A percentile compares a stretch with the other conserved stretches of the same genome.
phyloP scores from a whole-genome alignment of 2,888 invertebrate genomes.

The Pelosia muscerda region DNA sequence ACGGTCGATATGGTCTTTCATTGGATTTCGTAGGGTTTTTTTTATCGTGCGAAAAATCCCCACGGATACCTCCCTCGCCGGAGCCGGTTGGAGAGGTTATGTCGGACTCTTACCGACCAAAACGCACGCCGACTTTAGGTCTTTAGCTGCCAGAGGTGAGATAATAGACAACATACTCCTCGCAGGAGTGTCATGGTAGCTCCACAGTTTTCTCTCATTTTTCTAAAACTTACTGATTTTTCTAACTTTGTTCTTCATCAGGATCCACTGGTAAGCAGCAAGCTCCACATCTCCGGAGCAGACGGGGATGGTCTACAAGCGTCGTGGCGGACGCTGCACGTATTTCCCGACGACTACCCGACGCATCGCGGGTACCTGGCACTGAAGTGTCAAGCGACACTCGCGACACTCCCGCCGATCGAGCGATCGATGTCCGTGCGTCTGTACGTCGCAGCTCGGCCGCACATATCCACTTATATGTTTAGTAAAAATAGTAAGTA shows the following conservation, averaged over 20 bases:
- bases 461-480: slow-evolving; percentile 82
- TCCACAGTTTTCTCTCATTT: no score
- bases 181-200: no score
- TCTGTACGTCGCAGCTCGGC: slow-evolving; percentile 75
- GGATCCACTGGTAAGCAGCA: slow-evolving; percentile 78
- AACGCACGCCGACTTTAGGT: no score
- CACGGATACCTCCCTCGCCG: no score
- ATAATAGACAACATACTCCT: no score
- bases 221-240: background rate
- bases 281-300: slow-evolving; percentile 76
- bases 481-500: slow-evolving; percentile 85
- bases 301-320: slow-evolving; percentile 79
- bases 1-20: no score
- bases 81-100: no score
- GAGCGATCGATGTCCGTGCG: slow-evolving; percentile 80
- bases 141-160: no score
- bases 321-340: slow-evolving; percentile 80
- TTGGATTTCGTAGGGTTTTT: no score
- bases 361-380: slow-evolving; percentile 78
- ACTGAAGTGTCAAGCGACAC: slow-evolving; percentile 76
- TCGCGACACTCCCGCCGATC: slow-evolving; percentile 73
- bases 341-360: slow-evolving; percentile 78
- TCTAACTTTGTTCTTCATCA: slow-evolving; percentile 41
- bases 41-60: no score
- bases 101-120: no score